Conservation (phyloP, 2,113 vertebrate genomes). For the Mesembrinibis cayennensis region DNA sequence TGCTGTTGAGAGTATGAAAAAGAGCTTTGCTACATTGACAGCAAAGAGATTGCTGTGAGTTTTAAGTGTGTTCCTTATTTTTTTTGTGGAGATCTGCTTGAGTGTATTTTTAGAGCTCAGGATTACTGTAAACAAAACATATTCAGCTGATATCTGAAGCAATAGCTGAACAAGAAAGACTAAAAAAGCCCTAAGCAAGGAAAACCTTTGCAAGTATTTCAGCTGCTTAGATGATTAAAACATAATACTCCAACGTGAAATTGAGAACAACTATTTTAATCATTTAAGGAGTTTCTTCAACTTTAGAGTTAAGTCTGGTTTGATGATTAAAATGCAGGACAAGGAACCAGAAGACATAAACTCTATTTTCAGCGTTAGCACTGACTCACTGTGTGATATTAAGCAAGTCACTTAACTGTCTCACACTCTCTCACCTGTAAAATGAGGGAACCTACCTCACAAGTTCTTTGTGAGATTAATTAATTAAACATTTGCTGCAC, state of each 20-base stretch:
- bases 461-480: constrained; percentile 18
- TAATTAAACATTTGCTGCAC: constrained; percentile 24
- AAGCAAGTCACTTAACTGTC: constrained; percentile 18
- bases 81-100: not conserved
- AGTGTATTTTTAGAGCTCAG: not conserved
- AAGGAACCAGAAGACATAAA: not conserved
- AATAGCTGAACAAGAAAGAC: not conserved
- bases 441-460: constrained; percentile 22
- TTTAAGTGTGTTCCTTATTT: not conserved
- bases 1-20: not conserved
- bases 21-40: not conserved
- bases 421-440: constrained; percentile 36
- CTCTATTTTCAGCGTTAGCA: constrained; percentile 34
- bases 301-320: not conserved
- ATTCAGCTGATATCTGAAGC: not conserved
- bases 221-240: not conserved
- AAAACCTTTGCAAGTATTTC: not conserved
- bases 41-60: not conserved
- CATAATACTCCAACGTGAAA: not conserved
- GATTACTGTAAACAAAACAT: not conserved
- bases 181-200: not conserved
- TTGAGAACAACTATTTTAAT: not conserved
- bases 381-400: constrained; percentile 53
- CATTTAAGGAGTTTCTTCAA: not conserved
- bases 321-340: constrained; percentile 16